These are phyloP conservation scores for Babylonia areolata DNA, from an alignment of 1,140 invertebrate species.

Conservation along the genomic window DNA sequence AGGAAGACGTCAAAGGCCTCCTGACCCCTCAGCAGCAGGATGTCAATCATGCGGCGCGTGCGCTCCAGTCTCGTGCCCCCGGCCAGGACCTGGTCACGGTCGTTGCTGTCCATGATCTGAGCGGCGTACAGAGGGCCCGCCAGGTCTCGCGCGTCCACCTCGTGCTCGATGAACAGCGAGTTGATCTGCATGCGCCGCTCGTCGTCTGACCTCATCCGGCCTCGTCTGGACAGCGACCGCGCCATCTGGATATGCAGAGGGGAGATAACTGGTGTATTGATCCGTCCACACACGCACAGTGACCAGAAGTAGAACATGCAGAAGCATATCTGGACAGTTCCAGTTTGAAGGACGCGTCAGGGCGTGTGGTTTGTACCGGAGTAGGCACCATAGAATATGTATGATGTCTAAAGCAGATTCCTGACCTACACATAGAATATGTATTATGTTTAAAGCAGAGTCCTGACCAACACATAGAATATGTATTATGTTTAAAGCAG, in stretches of 20 bases:
- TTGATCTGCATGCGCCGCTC: conserved; percentile 22
- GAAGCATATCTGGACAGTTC: too few species aligned
- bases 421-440: too few species aligned
- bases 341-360: background rate
- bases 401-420: too few species aligned
- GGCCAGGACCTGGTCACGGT: conserved; percentile 28
- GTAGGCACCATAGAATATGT: too few species aligned
- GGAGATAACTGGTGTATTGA: too few species aligned
- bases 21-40: conserved; percentile 23
- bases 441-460: too few species aligned
- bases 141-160: conserved; percentile 29
- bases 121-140: conserved; percentile 19
- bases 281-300: too few species aligned
- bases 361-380: too few species aligned
- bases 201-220: conserved; percentile 34
- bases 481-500: too few species aligned
- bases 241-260: too few species aligned
- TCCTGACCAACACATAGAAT: too few species aligned
- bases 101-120: conserved; percentile 30
- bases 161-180: conserved; percentile 32
- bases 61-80: conserved; percentile 23
- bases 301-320: too few species aligned
- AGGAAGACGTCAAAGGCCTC: conserved; percentile 17
- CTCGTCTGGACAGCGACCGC: conserved; percentile 15
- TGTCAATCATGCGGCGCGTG: conserved; percentile 37